Evolutionary conservation across 2,888 invertebrate species (phyloP).

Genomic region (Plusia festucae): DNA sequence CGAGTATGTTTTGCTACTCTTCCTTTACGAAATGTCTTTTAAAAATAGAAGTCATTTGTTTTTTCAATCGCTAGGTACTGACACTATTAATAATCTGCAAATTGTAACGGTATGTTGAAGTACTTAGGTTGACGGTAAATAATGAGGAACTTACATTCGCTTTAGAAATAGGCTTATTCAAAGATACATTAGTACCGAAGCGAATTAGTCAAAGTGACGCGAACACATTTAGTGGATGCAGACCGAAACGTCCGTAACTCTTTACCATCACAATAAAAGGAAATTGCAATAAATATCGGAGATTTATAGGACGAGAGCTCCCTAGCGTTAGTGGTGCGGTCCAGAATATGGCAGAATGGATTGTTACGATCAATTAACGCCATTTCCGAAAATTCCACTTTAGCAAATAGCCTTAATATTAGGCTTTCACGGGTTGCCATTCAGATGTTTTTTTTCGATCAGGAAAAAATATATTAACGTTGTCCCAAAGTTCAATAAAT

Average conservation of each 20-base stretch:
- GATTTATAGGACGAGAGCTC: constrained; percentile 43
- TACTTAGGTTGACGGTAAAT: not conserved
- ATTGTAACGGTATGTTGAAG: not conserved
- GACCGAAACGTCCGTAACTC: constrained; percentile 24
- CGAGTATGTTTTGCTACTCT: constrained; percentile 17
- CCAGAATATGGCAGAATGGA: constrained; percentile 46
- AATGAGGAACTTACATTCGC: not conserved
- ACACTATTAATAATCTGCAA: constrained; percentile 6
- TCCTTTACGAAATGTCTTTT: not conserved
- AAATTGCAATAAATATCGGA: constrained; percentile 55
- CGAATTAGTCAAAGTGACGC: constrained; percentile 1
- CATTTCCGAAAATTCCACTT: constrained; percentile 54
- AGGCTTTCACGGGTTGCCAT: constrained; percentile 28
- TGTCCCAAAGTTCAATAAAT: not conserved
- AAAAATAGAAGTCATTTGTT: constrained; percentile 18
- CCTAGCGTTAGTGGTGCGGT: constrained; percentile 41
- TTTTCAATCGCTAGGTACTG: constrained; percentile 3
- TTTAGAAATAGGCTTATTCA: not conserved
- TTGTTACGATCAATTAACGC: constrained; percentile 58
- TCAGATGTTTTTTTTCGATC: constrained; percentile 13
- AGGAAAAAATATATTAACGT: not conserved
- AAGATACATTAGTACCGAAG: not conserved
- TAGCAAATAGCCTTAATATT: constrained; percentile 35
- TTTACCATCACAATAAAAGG: constrained; percentile 51
- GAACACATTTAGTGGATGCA: constrained; percentile 24